phyloP scores from a whole-genome alignment of 2,888 invertebrate genomes.

The Trissolcus brochymenae region DNA sequence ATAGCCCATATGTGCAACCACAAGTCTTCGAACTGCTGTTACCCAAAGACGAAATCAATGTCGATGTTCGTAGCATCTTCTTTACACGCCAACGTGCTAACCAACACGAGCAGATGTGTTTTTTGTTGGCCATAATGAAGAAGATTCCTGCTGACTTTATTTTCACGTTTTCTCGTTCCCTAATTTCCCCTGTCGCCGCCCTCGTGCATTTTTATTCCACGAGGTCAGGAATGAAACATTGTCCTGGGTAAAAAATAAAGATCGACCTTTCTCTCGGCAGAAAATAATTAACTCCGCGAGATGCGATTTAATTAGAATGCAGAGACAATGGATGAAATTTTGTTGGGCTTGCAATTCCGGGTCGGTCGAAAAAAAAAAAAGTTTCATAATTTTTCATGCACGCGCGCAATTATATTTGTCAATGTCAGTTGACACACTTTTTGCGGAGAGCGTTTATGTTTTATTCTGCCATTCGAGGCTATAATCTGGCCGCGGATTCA shows the following conservation, averaged over 20 bases:
- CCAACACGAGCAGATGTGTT: slow-evolving; percentile 24
- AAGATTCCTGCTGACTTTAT: slow-evolving; percentile 1
- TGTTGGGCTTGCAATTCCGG: slow-evolving; percentile 31
- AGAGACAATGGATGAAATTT: slow-evolving; percentile 36
- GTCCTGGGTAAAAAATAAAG: not conserved
- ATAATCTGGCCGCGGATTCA: slow-evolving; percentile 47
- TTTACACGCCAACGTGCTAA: slow-evolving; percentile 32
- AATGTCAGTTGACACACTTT: slow-evolving; percentile 55
- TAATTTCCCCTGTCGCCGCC: too few relatives aligned
- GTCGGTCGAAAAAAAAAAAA: slow-evolving; percentile 16
- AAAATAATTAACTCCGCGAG: too few relatives aligned
- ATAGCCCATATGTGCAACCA: slow-evolving; percentile 43
- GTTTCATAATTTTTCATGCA: slow-evolving; percentile 46
- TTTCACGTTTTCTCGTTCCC: too few relatives aligned
- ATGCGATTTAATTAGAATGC: not conserved
- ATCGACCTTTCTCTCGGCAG: too few relatives aligned
- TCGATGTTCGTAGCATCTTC: slow-evolving; percentile 32
- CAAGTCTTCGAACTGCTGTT: slow-evolving; percentile 48
- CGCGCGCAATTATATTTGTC: slow-evolving; percentile 49
- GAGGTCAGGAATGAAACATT: not conserved
- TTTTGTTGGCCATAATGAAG: not conserved
- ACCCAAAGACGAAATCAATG: slow-evolving; percentile 42
- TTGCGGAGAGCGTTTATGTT: slow-evolving; percentile 41
- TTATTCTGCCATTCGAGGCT: slow-evolving; percentile 42
- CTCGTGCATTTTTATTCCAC: not conserved